Evolutionary conservation across 2,797 vertebrate species (phyloP).

Genomic region (Chaetophractus vellerosus): DNA sequence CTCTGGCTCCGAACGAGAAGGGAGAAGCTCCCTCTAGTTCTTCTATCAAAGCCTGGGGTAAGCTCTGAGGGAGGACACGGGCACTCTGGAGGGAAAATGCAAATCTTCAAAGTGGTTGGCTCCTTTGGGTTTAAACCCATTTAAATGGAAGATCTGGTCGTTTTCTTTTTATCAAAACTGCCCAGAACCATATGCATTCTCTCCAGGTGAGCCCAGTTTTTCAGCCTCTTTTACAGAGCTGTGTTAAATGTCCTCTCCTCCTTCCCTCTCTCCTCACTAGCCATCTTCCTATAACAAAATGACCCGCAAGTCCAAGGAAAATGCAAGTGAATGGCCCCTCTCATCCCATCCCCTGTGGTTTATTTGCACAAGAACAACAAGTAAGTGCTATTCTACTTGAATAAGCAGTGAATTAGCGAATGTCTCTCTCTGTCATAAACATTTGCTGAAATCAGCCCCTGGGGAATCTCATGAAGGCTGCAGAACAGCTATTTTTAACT

Average conservation of each 20-base stretch:
- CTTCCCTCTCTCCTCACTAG: neutral
- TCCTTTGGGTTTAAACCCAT: neutral
- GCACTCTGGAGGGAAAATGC: fast-evolving
- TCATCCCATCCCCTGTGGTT: neutral
- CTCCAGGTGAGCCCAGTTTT: neutral
- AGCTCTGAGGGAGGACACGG: fast-evolving
- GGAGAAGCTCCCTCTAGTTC: fast-evolving
- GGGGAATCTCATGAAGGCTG: neutral
- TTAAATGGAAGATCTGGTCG: no score
- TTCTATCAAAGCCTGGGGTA: neutral
- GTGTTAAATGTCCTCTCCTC: neutral
- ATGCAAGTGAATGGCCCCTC: neutral
- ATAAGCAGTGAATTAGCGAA: conserved; percentile 50
- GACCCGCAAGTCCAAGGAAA: neutral
- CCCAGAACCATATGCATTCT: fast-evolving
- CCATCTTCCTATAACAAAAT: neutral
- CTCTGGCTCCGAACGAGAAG: neutral
- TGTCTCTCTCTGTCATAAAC: conserved; percentile 66
- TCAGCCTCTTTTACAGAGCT: neutral
- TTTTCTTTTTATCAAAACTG: neutral
- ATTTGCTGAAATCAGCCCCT: conserved; percentile 74
- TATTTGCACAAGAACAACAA: neutral
- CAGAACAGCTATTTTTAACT: conserved; percentile 78
- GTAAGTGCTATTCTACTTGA: conserved; percentile 1
- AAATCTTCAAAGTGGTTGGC: neutral